Base-by-base conservation (phyloP, 2,113 vertebrate species). In the Pelecanus crispus region DNA sequence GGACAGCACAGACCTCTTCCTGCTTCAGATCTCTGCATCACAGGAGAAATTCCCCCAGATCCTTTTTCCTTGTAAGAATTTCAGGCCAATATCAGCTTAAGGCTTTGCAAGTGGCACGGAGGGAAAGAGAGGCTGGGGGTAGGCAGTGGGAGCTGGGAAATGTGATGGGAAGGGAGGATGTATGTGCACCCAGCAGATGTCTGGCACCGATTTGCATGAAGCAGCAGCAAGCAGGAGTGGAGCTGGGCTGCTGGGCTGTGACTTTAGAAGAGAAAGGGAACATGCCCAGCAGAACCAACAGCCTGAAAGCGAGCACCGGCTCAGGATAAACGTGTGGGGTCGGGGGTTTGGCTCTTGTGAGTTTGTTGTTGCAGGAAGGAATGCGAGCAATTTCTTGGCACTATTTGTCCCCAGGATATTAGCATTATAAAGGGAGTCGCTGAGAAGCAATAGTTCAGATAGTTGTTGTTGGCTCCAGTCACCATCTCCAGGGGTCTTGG, bases 321-420 rank as follows among this genome's bases (percentile, higher is more conserved):
- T 89, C 14, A 5, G 70, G 47, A 5, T 59, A 73, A 55, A 62
- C 5, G 59, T 58, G 92, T 65, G 90, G 80, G 88, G 88, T 86
- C 36, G 0, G 21, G 55, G 56, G 17, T 58, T 89, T 94, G 94
- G 61, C 77, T 94, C 62, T 11, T 12, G 56, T 7, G 56, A 65
- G 44, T 75, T 89, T 93, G 83, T 79, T 91, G 77, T 75, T 92
- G 56, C 72, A 68, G 77, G 70, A 53, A 95, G 94, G 94, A 97
- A 96, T 92, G 61, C 0, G 9, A 94, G 53, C 44, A 82, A 96
- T 96, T 94, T 91, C 92, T 95, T 96, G 97, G 94, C 95, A 74
- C 73, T n/a, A 5, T 81, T 88, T 86, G 78, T 74, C 24, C 17
- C 17, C 92, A 19, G 82, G 90, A 94, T 92, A 94, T 97, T 96